phyloP scores from a whole-genome alignment of 2,888 invertebrate genomes.

The Arge pagana region DNA sequence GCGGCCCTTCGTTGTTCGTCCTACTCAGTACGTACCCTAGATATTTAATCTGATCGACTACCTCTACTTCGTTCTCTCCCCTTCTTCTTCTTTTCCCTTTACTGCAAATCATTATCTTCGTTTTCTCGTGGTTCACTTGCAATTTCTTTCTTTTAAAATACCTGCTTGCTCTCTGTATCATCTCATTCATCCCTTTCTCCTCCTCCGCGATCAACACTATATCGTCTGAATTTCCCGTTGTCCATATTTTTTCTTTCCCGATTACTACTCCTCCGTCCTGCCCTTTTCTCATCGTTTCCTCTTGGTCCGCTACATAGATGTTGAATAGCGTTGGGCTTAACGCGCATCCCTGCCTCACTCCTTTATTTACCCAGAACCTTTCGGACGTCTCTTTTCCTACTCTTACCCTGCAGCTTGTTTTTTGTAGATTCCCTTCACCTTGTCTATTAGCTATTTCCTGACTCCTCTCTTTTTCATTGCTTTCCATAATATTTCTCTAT shows the following conservation, averaged over 20 bases:
- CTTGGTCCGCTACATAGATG: conserved; percentile 17
- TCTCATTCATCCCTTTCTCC: conserved; percentile 14
- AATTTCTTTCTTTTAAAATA: conserved; percentile 18
- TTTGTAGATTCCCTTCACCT: conserved; percentile 6
- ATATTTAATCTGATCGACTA: conserved; percentile 22
- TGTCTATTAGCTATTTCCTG: neutral
- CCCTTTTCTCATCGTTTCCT: conserved; percentile 10
- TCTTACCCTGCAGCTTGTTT: conserved; percentile 22
- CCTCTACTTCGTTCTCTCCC: conserved; percentile 10
- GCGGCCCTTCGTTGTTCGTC: neutral
- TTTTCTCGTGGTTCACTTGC: conserved; percentile 16
- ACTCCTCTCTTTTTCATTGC: conserved; percentile 17
- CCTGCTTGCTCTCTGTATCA: conserved; percentile 12
- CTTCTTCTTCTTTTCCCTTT: conserved; percentile 12
- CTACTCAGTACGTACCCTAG: conserved; percentile 15
- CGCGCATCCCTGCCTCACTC: conserved; percentile 29
- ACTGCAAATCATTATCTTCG: conserved; percentile 20
- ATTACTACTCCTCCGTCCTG: conserved; percentile 22
- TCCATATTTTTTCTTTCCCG: conserved; percentile 19
- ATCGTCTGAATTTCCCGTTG: conserved; percentile 25
- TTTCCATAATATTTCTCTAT: conserved; percentile 19
- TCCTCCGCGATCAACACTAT: conserved; percentile 21
- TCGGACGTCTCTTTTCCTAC: conserved; percentile 11
- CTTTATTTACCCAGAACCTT: conserved; percentile 16
- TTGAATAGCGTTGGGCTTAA: conserved; percentile 26